These are phyloP conservation scores for Drosophila quinaria DNA, from an alignment of 2,888 invertebrate species.

Conservation along the genomic window DNA sequence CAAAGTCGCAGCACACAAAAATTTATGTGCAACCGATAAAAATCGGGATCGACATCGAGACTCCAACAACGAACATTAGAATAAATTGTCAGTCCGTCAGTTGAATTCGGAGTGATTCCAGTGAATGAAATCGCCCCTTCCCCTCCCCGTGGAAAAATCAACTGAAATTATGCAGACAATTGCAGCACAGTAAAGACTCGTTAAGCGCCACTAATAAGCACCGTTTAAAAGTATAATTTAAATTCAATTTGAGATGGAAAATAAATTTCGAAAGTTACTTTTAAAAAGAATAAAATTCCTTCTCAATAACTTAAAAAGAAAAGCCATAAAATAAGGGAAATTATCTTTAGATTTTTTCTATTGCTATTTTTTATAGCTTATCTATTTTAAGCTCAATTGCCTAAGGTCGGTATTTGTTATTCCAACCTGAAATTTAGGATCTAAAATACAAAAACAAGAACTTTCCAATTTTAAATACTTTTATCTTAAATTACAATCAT, in stretches of 20 bases:
- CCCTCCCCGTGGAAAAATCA: background rate
- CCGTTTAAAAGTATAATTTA: background rate
- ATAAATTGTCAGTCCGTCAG: slow-evolving; percentile 63
- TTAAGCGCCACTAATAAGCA: slow-evolving; percentile 18
- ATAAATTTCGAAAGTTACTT: background rate
- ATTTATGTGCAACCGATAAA: slow-evolving; percentile 79
- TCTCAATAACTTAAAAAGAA: background rate
- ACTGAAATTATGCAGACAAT: slow-evolving; percentile 29
- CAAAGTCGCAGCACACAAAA: slow-evolving; percentile 42
- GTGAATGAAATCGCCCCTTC: background rate
- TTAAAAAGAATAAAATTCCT: background rate
- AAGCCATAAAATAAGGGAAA: background rate
- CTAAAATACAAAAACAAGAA: no score
- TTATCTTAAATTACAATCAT: no score
- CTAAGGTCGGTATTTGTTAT: background rate
- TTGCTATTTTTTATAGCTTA: background rate
- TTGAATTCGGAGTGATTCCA: slow-evolving; percentile 1
- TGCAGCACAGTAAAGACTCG: slow-evolving; percentile 19
- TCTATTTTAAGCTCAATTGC: background rate
- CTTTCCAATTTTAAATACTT: no score
- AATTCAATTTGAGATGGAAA: background rate
- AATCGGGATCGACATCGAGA: slow-evolving; percentile 57
- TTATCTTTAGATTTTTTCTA: background rate
- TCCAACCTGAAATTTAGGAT: no score
- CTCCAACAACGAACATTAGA: slow-evolving; percentile 55